Conservation (phyloP, 2,113 vertebrate genomes). For the Parus major region DNA sequence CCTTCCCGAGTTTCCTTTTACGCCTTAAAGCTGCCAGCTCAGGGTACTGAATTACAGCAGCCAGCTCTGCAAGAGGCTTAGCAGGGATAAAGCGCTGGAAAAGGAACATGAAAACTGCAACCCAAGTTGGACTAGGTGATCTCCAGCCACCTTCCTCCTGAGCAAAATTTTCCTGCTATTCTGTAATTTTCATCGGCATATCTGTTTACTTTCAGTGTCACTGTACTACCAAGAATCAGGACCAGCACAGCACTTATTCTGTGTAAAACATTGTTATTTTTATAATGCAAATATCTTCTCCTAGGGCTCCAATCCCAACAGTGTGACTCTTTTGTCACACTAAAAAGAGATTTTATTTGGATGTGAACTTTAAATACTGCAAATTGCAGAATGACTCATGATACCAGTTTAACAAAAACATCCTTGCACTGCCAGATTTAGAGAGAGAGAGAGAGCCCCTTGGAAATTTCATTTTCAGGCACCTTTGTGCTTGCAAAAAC, state of each 20-base stretch:
- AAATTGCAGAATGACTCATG: background rate
- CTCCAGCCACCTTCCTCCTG: background rate
- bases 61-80: background rate
- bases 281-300: background rate
- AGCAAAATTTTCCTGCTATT: background rate
- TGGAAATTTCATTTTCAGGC: background rate
- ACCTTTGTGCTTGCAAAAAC: background rate
- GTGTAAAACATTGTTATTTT: background rate
- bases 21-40: background rate
- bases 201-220: background rate
- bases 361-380: background rate
- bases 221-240: background rate
- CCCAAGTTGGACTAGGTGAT: background rate
- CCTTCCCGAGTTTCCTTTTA: background rate
- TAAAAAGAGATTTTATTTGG: background rate
- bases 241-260: background rate
- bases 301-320: background rate
- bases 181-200: background rate
- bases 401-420: background rate
- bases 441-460: background rate
- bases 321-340: fast-evolving
- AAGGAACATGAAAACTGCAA: background rate
- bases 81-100: fast-evolving
- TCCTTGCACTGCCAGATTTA: background rate
- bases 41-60: background rate